Evolutionary conservation across 2,113 vertebrate species (phyloP), one percentile per base, ranked within the genome.

Genomic region (Vicugna pacos): DNA sequence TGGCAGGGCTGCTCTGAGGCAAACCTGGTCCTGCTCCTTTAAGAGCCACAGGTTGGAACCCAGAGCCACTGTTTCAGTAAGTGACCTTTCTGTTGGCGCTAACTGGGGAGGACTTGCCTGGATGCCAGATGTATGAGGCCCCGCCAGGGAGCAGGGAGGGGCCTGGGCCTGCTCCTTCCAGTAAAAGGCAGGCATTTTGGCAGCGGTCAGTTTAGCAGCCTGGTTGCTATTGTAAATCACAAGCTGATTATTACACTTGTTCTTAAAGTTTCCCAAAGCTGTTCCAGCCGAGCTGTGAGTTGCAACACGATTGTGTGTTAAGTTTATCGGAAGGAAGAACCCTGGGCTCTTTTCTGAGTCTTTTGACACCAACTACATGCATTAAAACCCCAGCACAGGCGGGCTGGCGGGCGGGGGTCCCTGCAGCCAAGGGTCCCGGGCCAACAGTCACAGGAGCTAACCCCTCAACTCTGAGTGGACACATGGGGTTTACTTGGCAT

Each of bases 41-140:
- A 93, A 95, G 81, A 95, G 75, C 50, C 72, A 42, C 38, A 42
- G 38, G 38, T 42, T 42, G 38, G 38, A 42, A 42, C 38, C 38
- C 38, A 42, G 38, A 42, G 38, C 38, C 38, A 42, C 38, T 48
- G 48, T 81, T 94, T 92, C 54, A 62, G 2, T 19, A 82, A 95
- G 79, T 94, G 94, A 97, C 97, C 97, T 95, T 95, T 96, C 89
- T 86, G 96, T 30, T 92, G 94, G 96, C 56, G 13, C n/a, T 89
- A 65, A 95, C 7, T 64, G 92, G 96, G 76, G 46, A 83, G 80
- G 38, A 32, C 75, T 56, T 62, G 92, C 67, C 19, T 22, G 0
- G 35, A 30, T 81, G 89, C 95, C 95, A 97, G 89, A 69, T 38
- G 0, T 26, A 22, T 1, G 0, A 67, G 38, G 72, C 46, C 94